Conservation (phyloP, 2,888 invertebrate species). For the Drosophila rubida region DNA sequence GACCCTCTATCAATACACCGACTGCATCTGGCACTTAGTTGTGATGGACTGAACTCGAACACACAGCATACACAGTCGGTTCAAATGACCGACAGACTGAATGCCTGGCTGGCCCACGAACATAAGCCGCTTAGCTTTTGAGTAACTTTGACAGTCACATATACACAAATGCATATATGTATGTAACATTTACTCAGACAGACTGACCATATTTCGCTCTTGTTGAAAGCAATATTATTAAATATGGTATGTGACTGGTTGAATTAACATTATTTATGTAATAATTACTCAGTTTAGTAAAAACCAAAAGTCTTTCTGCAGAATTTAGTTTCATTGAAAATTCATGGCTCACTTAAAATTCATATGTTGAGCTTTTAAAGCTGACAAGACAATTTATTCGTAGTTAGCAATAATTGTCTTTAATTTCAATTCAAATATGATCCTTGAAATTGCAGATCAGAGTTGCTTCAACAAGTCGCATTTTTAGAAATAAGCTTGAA, state of each 20-base stretch:
- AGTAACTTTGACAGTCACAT: slow-evolving; percentile 51
- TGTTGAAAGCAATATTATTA: slow-evolving; percentile 24
- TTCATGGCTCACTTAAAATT: background rate
- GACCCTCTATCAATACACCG: slow-evolving; percentile 56
- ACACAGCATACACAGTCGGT: slow-evolving; percentile 27
- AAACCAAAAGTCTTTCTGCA: background rate
- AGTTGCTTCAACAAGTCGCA: no score
- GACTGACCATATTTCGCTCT: slow-evolving; percentile 14
- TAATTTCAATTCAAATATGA: no score
- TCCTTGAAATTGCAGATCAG: no score
- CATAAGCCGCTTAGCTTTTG: slow-evolving; percentile 75
- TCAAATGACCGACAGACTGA: slow-evolving; percentile 15
- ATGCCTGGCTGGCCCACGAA: slow-evolving; percentile 19
- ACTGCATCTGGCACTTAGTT: slow-evolving; percentile 61
- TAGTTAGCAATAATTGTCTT: no score
- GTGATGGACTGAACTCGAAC: slow-evolving; percentile 26
- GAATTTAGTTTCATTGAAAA: background rate
- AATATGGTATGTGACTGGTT: slow-evolving; percentile 25
- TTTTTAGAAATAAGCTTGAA: background rate
- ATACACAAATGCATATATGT: background rate
- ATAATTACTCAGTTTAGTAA: slow-evolving; percentile 12
- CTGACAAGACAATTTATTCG: no score
- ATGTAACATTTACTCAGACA: slow-evolving; percentile 10
- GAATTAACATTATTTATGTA: slow-evolving; percentile 28
- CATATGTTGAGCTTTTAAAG: background rate